A percentile compares a stretch with the other conserved stretches of the same genome.
Evolutionary conservation across 2,113 vertebrate genomes (phyloP).

Genomic region (Lathamus discolor): DNA sequence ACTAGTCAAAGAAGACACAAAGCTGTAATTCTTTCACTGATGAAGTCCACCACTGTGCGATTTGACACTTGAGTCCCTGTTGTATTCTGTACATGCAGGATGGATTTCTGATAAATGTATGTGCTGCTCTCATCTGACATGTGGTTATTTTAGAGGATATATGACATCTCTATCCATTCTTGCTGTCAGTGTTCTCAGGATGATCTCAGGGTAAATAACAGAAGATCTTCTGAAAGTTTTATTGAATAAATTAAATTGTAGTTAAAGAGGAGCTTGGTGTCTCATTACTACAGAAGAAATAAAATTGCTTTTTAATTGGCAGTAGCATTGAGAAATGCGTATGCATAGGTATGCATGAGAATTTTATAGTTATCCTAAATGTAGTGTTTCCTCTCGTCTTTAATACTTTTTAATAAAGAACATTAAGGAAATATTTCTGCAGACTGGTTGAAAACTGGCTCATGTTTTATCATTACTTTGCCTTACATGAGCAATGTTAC

Average conservation of each 20-base stretch:
- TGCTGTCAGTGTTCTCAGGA: not conserved
- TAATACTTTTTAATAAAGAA: not conserved
- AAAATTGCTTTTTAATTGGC: not conserved
- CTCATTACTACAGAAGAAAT: not conserved
- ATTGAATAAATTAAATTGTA: not conserved
- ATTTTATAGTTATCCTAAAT: not conserved
- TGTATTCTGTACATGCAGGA: not conserved
- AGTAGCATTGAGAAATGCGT: not conserved
- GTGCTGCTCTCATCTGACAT: not conserved
- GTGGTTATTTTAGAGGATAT: not conserved
- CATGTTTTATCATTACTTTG: not conserved
- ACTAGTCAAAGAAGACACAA: not conserved
- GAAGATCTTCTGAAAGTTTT: not conserved
- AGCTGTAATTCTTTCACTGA: constrained; percentile 22
- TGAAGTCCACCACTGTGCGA: not conserved
- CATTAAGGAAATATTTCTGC: not conserved
- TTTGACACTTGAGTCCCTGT: not conserved
- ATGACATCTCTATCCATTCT: not conserved
- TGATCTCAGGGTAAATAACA: not conserved
- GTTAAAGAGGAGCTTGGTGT: not conserved
- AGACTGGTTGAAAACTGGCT: not conserved
- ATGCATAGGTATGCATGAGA: not conserved
- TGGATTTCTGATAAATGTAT: not conserved
- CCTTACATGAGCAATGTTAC: not conserved
- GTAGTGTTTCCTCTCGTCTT: not conserved